Evolutionary conservation across 2,888 invertebrate genomes (phyloP).

Genomic region (Dryobotodes eremita): DNA sequence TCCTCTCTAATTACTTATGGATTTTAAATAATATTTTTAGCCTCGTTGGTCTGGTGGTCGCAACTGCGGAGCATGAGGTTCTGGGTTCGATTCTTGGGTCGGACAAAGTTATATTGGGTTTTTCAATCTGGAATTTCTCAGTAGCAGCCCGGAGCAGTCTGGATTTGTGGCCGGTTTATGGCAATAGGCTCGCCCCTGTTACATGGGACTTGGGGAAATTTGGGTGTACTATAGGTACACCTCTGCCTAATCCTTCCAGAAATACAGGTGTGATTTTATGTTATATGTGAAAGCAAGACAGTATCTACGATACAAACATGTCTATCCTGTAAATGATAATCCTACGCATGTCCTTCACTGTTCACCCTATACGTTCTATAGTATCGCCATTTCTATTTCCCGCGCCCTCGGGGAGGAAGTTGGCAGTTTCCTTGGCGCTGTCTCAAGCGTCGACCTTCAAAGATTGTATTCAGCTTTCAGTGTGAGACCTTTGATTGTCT

Average conservation of each 20-base stretch:
- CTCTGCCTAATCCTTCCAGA: too few relatives aligned
- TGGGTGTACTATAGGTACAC: too few relatives aligned
- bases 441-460: slow-evolving; percentile 22
- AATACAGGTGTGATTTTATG: too few relatives aligned
- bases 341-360: neutral
- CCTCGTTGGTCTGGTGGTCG: too few relatives aligned
- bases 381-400: slow-evolving; percentile 48
- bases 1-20: neutral
- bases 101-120: neutral
- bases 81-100: too few relatives aligned
- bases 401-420: slow-evolving; percentile 37
- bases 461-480: slow-evolving; percentile 2
- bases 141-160: neutral
- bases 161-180: too few relatives aligned
- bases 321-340: neutral
- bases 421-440: slow-evolving; percentile 25
- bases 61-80: too few relatives aligned
- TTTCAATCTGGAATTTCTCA: neutral
- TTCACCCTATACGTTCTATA: slow-evolving; percentile 2
- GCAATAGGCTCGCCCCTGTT: too few relatives aligned
- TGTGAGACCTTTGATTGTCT: neutral
- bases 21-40: too few relatives aligned
- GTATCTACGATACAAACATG: neutral
- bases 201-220: too few relatives aligned
- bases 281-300: neutral